Evolutionary conservation across 2,113 vertebrate genomes (phyloP).

Genomic region (Saccopteryx bilineata): DNA sequence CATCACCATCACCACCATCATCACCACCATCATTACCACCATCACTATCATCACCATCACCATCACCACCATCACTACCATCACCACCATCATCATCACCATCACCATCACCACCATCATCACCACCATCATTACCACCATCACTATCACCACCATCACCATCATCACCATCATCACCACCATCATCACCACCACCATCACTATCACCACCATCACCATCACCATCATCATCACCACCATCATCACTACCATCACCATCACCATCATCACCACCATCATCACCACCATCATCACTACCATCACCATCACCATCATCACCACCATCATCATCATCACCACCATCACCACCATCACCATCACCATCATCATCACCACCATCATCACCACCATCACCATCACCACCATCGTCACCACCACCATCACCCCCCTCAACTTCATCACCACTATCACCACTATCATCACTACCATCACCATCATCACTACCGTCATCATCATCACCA

Average conservation of each 20-base stretch:
- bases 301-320: background rate
- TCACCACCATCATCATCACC: no score
- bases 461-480: rapidly evolving
- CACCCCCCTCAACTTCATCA: background rate
- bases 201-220: rapidly evolving
- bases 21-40: rapidly evolving
- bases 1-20: rapidly evolving
- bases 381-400: background rate
- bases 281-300: rapidly evolving
- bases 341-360: background rate
- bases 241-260: background rate
- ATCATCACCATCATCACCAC: rapidly evolving
- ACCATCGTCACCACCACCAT: rapidly evolving
- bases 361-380: rapidly evolving
- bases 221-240: rapidly evolving
- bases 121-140: background rate
- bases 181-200: no score
- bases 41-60: rapidly evolving
- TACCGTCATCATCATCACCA: rapidly evolving
- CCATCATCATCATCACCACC: background rate
- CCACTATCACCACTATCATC: rapidly evolving
- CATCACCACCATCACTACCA: rapidly evolving
- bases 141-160: rapidly evolving
- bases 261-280: background rate
- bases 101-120: background rate